Evolutionary conservation across 2,888 invertebrate genomes (phyloP), one percentile per base, ranked within the genome.

Genomic region (Ommatoiulus sabulosus): DNA sequence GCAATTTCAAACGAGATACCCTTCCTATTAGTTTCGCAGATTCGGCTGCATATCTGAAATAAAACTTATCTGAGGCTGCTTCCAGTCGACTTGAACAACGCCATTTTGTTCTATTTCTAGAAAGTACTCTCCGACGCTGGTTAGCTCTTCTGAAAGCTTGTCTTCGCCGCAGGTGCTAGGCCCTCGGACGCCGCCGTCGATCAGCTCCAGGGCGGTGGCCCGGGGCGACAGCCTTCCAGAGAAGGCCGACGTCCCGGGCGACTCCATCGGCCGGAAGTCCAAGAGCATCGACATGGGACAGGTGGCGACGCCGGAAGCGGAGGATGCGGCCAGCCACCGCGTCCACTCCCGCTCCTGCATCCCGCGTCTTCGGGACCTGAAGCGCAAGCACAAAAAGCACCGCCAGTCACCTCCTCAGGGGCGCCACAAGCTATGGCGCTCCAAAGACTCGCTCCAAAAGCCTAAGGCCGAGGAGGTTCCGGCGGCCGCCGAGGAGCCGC

Each of bases 131-230:
- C 57, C 86, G 24, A 63, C 88, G 88, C 35, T 88, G 52, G 86
- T 63, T 88, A 72, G 87, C 44, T 90, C 90, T 52, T 88, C 87
- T 87, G 90, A 90, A 84, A 90, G 90, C 86, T 44, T 89, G 87
- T 63, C 87, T 15, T 88, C 46, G 87, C 84, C 48, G 89, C 86
- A 35, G 57, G 35, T 46, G 24, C 44, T 48, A 46, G 44, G 84
- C 24, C 20, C 1, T 6, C 12, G 17, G 17, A 20, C 44, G 20
- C 84, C 1, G 12, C 84, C n/a, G 7, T 35, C 72, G 12, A 46
- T 15, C 87, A 15, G 87, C 17, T 24, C 43, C 87, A 43, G 44
- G 24, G 48, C 48, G 15, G 87, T 87, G 43, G 52, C 46, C 52
- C 52, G 88, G 20, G 88, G 88, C 43, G 88, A 88, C 52, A 88